phyloP scores from a whole-genome alignment of 2,113 vertebrate genomes.

The Cyprinodon tularosa region DNA sequence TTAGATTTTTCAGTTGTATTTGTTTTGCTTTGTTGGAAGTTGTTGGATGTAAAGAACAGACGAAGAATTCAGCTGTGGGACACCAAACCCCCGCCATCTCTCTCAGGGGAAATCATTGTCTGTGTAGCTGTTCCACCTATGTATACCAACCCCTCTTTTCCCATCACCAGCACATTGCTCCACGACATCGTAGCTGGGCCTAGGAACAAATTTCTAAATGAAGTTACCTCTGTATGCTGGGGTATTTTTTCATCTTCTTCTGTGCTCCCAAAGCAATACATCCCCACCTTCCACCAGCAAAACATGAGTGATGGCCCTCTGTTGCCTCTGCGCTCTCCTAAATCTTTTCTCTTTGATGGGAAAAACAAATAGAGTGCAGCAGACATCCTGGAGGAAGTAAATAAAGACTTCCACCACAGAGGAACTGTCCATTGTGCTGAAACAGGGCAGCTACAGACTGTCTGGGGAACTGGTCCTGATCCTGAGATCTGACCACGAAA shows the following conservation, averaged over 20 bases:
- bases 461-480: constrained; percentile 6
- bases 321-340: constrained; percentile 17
- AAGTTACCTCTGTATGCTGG: constrained; percentile 27
- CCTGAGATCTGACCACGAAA: constrained; percentile 6
- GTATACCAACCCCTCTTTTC: constrained; percentile 35
- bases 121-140: constrained; percentile 31
- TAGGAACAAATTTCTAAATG: constrained; percentile 29
- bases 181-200: constrained; percentile 5
- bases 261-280: constrained; percentile 19
- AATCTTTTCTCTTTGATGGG: constrained; percentile 19
- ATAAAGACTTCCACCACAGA: not conserved
- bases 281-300: constrained; percentile 19
- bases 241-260: constrained; percentile 44
- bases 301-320: constrained; percentile 26
- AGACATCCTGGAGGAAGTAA: constrained; percentile 7
- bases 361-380: constrained; percentile 19
- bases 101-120: constrained; percentile 58
- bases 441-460: not conserved
- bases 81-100: constrained; percentile 10
- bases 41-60: constrained; percentile 19
- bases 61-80: constrained; percentile 13
- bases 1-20: constrained; percentile 3
- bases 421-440: constrained; percentile 43
- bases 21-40: constrained; percentile 12
- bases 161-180: constrained; percentile 13